Percentiles rank a stretch among this genome's conserved stretches.
Conservation (phyloP, 2,888 invertebrate species). For the Himalopsyche kuldschensis region DNA sequence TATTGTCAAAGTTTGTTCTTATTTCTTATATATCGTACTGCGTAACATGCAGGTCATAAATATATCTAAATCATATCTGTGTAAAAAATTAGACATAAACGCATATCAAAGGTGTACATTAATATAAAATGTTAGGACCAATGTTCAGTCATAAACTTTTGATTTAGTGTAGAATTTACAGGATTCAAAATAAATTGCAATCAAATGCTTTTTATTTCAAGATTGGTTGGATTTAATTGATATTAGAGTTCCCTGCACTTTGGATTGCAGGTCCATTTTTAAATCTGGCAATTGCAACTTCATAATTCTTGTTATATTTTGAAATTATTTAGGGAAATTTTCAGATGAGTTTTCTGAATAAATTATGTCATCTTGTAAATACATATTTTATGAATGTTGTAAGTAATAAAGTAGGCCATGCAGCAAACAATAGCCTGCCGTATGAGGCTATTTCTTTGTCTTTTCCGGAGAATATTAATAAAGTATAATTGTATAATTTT, state of each 20-base stretch:
- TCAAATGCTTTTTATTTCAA: too few species aligned
- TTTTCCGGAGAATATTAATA: too few species aligned
- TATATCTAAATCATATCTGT: constrained; percentile 40
- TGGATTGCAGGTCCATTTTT: too few species aligned
- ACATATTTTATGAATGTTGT: not conserved
- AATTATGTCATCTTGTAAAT: not conserved
- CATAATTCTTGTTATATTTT: too few species aligned
- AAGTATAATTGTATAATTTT: too few species aligned
- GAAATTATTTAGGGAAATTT: not conserved
- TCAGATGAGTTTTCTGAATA: not conserved
- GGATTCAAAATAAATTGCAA: too few species aligned
- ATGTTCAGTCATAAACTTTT: not conserved
- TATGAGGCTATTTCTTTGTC: too few species aligned
- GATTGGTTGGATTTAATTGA: too few species aligned
- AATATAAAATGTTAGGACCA: constrained; percentile 34
- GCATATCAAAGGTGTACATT: constrained; percentile 42
- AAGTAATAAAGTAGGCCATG: not conserved
- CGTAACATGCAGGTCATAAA: constrained; percentile 36
- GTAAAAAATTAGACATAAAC: constrained; percentile 26
- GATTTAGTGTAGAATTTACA: too few species aligned
- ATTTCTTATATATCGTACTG: not conserved
- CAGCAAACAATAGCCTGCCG: too few species aligned
- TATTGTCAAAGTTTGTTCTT: not conserved
- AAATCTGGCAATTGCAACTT: too few species aligned
- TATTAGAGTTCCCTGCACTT: too few species aligned